Evolutionary conservation across 2,888 invertebrate genomes (phyloP), one percentile per base, ranked within the genome.

Genomic region (Lingula anatina): DNA sequence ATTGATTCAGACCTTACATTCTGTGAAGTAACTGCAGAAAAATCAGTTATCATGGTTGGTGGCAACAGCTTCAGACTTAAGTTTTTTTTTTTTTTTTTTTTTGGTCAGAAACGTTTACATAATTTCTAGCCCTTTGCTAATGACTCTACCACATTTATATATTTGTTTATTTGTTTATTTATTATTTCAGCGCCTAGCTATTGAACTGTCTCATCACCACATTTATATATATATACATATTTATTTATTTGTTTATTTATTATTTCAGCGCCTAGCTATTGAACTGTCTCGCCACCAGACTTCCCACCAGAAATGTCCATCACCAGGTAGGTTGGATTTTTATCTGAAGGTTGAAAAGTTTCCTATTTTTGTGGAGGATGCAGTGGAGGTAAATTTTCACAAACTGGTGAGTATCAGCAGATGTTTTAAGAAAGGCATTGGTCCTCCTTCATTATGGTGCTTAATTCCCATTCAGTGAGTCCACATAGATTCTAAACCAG

Each of bases 161-260:
- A 5, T 41, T 46, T 23, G 12, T 24, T 24, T 5, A 24, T 7
- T 20, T 1, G 1, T 5, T 1, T 26, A n/a, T 50, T 35, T 46
- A 26, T 53, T 18, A 39, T 36, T 42, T 36, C 61, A 76, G 73
- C 63, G 75, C 42, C 62, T 77, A 20, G 64, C 68, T n/a, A 61
- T 76, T 47, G 77, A 77, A 52, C 61, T 78, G 43, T 67, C 71
- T 1, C 58, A 70, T 44, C 55, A 61, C 28, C 56, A 55, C 46
- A 18, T 25, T 15, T 12, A 39, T n/a, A n/a, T n/a, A n/a, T 26
- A 5, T 26, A 20, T 24, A 23, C 20, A 3, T 25, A 5, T 41
- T 46, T 23, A 21, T 24, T 24, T 5, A 24, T 7, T 20, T 1
- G 1, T 5, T 1, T 26, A n/a, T 50, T 35, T 46, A 26, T 53